These are phyloP conservation scores for Hippocampus zosterae DNA, from an alignment of 2,113 vertebrate species.

Conservation along the genomic window DNA sequence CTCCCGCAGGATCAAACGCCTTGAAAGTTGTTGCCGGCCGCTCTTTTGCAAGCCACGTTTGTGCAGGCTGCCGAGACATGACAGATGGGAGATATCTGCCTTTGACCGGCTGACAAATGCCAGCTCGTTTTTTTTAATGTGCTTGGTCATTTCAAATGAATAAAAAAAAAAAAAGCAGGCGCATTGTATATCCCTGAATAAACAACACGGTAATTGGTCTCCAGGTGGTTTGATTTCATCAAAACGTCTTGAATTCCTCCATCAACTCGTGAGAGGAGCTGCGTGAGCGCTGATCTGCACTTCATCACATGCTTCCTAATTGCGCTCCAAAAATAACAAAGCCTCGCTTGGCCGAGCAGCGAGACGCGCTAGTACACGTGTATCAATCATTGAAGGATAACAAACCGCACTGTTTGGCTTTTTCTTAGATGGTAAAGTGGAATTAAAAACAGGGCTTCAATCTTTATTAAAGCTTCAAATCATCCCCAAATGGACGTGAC, in stretches of 20 bases:
- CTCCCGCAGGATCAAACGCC: constrained; percentile 37
- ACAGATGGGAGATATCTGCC: constrained; percentile 47
- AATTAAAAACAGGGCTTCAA: constrained; percentile 21
- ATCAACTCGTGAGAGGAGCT: constrained; percentile 10
- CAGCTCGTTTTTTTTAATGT: constrained; percentile 12
- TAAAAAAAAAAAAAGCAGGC: constrained; percentile 10
- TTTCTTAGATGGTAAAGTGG: constrained; percentile 23
- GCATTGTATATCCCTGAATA: constrained; percentile 37
- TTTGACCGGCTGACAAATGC: constrained; percentile 37
- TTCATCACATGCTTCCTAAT: constrained; percentile 58
- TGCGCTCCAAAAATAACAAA: constrained; percentile 61
- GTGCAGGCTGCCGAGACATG: constrained; percentile 27
- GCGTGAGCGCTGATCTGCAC: constrained; percentile 48
- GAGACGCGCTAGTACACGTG: constrained; percentile 20
- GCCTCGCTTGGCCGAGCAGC: constrained; percentile 36
- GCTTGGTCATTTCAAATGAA: neutral
- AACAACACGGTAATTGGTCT: constrained; percentile 46
- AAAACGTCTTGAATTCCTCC: constrained; percentile 58
- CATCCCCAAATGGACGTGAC: constrained; percentile 30
- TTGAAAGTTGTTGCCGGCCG: constrained; percentile 24
- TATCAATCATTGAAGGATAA: constrained; percentile 41
- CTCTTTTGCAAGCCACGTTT: constrained; percentile 37
- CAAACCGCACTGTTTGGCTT: constrained; percentile 33
- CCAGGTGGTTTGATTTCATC: constrained; percentile 31
- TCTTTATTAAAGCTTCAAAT: constrained; percentile 48